Percentiles rank a stretch among this genome's conserved stretches.
These are phyloP conservation scores for Strix uralensis DNA, from an alignment of 2,113 vertebrate species.

Conservation along the genomic window DNA sequence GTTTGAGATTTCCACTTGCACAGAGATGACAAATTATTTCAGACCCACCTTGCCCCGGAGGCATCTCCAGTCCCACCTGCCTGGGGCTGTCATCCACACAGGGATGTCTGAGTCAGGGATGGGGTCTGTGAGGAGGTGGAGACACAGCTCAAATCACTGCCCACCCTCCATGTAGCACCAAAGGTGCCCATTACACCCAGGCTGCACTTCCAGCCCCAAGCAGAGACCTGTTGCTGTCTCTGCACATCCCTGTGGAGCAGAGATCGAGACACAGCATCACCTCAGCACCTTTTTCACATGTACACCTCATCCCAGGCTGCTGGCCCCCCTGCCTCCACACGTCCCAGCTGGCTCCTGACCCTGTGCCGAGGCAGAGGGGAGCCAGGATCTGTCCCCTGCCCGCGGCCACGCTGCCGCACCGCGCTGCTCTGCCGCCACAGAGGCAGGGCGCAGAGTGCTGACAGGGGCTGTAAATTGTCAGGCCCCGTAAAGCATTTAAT, in stretches of 20 bases:
- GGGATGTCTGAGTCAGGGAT: neutral
- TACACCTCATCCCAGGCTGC: neutral
- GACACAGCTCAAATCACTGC: neutral
- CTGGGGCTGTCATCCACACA: neutral
- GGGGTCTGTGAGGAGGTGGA: neutral
- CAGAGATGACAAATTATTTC: neutral
- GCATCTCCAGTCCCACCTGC: neutral
- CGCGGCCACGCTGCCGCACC: fast-evolving
- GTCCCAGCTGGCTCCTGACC: neutral
- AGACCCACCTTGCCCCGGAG: neutral
- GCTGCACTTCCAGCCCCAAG: neutral
- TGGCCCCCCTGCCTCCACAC: fast-evolving
- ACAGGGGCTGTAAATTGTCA: constrained; percentile 62
- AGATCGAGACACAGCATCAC: fast-evolving
- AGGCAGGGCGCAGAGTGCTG: neutral
- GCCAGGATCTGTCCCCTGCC: neutral
- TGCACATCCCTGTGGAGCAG: neutral
- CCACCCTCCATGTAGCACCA: fast-evolving
- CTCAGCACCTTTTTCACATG: neutral
- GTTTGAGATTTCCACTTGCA: neutral
- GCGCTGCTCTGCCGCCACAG: neutral
- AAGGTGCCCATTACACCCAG: neutral
- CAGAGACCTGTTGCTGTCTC: neutral
- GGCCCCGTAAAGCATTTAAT: constrained; percentile 68
- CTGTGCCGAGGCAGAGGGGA: neutral